phyloP scores from a whole-genome alignment of 2,797 vertebrate species.

The Micromesistius poutassou region DNA sequence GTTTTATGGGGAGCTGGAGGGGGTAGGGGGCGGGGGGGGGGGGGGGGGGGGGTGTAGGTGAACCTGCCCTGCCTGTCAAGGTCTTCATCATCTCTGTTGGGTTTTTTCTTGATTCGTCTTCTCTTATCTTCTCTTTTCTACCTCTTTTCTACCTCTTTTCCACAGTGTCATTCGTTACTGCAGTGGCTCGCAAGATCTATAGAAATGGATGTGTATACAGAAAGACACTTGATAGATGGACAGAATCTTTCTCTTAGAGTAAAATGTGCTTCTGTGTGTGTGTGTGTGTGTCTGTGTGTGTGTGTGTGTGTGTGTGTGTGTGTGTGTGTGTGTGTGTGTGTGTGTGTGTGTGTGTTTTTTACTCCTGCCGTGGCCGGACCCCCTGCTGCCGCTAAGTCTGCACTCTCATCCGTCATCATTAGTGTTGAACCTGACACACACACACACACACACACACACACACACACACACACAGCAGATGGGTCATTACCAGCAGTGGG shows the following conservation, averaged over 20 bases:
- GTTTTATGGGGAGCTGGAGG: slow-evolving; percentile 26
- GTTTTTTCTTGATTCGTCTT: background rate
- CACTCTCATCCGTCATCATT: slow-evolving; percentile 60
- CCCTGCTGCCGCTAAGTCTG: slow-evolving; percentile 30
- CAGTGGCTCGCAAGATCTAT: background rate
- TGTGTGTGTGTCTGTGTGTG: slow-evolving; percentile 15
- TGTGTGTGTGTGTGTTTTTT: background rate
- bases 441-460: slow-evolving; percentile 30
- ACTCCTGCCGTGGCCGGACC: slow-evolving; percentile 29
- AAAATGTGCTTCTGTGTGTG: slow-evolving; percentile 3
- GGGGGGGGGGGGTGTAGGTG: slow-evolving; percentile 23
- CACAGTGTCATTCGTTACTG: background rate
- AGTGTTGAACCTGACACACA: slow-evolving; percentile 42
- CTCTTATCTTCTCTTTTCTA: background rate
- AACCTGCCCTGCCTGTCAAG: slow-evolving; percentile 26
- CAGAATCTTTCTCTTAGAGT: background rate
- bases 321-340: background rate
- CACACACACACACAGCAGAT: slow-evolving; percentile 53
- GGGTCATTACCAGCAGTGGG: slow-evolving; percentile 58
- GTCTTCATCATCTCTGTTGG: slow-evolving; percentile 6
- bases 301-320: background rate
- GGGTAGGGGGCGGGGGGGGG: slow-evolving; percentile 10
- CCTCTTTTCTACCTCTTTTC: background rate
- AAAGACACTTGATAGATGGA: background rate
- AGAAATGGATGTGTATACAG: background rate